These are phyloP conservation scores for Ephialtes manifestator DNA, from an alignment of 2,888 invertebrate genomes.

Conservation along the genomic window DNA sequence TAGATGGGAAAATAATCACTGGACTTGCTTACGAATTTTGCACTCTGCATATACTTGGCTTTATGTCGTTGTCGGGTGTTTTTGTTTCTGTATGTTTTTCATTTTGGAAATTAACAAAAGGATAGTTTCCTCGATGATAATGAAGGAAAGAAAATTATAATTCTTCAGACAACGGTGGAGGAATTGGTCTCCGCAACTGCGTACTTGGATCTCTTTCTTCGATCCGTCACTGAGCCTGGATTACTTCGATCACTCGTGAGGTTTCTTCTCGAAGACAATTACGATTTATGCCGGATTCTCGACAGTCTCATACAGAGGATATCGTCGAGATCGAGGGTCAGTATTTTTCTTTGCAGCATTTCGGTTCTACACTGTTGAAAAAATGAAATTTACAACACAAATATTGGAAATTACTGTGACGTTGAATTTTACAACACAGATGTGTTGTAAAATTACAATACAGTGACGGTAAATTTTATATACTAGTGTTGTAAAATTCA, in stretches of 20 bases:
- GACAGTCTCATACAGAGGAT: constrained; percentile 94
- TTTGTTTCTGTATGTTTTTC: background rate
- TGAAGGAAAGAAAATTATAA: constrained; percentile 84
- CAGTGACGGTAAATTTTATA: no score
- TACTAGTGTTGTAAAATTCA: no score
- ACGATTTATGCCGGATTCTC: constrained; percentile 94
- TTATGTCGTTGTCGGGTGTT: constrained; percentile 12
- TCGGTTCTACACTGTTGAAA: no score
- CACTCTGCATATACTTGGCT: constrained; percentile 36
- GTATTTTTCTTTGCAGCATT: constrained; percentile 70
- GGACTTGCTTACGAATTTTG: no score
- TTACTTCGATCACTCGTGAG: constrained; percentile 93
- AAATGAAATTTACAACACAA: no score
- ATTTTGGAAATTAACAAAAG: background rate
- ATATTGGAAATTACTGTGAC: no score
- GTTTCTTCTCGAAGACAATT: constrained; percentile 94
- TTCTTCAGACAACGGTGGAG: constrained; percentile 93
- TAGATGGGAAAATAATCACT: no score
- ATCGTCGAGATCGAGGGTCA: constrained; percentile 91
- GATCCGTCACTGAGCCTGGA: constrained; percentile 95
- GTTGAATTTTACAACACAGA: no score
- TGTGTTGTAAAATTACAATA: no score
- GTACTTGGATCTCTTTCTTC: constrained; percentile 96
- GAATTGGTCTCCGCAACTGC: constrained; percentile 97
- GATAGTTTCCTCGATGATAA: background rate